Conservation (phyloP, 2,797 vertebrate species). For the Vultur gryphus region DNA sequence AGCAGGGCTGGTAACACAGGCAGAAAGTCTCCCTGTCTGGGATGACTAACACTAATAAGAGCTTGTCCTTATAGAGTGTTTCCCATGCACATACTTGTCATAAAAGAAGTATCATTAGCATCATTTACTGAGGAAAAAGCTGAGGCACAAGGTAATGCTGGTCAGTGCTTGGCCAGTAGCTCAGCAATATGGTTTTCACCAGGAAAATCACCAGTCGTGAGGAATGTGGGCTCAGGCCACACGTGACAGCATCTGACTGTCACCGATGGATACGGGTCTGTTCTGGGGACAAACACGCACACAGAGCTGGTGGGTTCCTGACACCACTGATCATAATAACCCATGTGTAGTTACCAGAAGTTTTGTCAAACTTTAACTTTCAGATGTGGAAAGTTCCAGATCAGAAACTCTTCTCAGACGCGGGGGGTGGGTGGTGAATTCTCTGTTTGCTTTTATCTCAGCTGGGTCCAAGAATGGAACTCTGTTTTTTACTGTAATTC, state of each 20-base stretch:
- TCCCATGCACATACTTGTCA: not conserved
- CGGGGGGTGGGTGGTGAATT: not conserved
- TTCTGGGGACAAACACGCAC: not conserved
- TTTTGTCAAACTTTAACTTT: not conserved
- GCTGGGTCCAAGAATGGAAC: not conserved
- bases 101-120: not conserved
- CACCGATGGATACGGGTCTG: accelerated
- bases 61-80: not conserved
- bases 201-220: not conserved
- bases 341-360: not conserved
- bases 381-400: not conserved
- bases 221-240: not conserved
- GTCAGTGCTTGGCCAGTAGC: not conserved
- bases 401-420: not conserved
- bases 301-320: not conserved
- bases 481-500: not conserved
- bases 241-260: not conserved
- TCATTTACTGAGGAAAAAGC: not conserved
- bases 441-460: not conserved
- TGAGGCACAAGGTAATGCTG: not conserved
- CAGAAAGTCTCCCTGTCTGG: not conserved
- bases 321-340: not conserved
- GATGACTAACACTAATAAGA: not conserved
- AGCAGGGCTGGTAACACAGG: not conserved
- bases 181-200: not conserved